Conservation (phyloP, 2,888 invertebrate genomes). For the Bembecia ichneumoniformis region DNA sequence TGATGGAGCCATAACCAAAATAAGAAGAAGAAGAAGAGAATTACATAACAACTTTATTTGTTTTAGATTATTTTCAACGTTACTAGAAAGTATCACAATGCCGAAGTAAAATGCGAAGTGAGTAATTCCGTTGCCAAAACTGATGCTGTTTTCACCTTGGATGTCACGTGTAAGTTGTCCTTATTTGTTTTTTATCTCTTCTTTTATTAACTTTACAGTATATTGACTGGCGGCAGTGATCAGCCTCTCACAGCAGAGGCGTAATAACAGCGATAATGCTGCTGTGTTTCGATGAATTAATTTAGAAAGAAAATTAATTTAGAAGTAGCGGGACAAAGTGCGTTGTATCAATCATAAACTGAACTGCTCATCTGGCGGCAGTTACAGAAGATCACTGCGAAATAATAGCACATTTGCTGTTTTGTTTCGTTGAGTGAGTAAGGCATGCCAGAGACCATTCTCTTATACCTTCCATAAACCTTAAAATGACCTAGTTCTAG, state of each 20-base stretch:
- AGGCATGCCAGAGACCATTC: too few relatives aligned
- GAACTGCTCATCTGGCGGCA: too few relatives aligned
- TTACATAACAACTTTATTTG: not conserved
- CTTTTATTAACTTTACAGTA: not conserved
- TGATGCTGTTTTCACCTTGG: constrained; percentile 85
- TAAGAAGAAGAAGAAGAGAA: too few relatives aligned
- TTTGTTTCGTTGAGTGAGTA: too few relatives aligned
- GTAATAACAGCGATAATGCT: not conserved
- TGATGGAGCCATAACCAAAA: too few relatives aligned
- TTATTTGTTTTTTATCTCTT: not conserved
- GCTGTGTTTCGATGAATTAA: not conserved
- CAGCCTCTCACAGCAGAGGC: not conserved
- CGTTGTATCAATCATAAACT: too few relatives aligned
- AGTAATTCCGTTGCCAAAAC: constrained; percentile 92
- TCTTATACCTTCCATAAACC: too few relatives aligned
- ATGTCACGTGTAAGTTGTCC: constrained; percentile 89
- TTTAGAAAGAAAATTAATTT: not conserved
- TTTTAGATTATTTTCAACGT: constrained; percentile 82
- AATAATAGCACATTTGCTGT: too few relatives aligned
- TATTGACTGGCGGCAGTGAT: not conserved
- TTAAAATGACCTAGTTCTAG: too few relatives aligned
- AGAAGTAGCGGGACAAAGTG: too few relatives aligned
- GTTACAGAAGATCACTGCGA: too few relatives aligned
- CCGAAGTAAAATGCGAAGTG: constrained; percentile 92
- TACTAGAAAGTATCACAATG: constrained; percentile 85